phyloP scores from a whole-genome alignment of 2,113 vertebrate species.

The Grammomys dolichurus region DNA sequence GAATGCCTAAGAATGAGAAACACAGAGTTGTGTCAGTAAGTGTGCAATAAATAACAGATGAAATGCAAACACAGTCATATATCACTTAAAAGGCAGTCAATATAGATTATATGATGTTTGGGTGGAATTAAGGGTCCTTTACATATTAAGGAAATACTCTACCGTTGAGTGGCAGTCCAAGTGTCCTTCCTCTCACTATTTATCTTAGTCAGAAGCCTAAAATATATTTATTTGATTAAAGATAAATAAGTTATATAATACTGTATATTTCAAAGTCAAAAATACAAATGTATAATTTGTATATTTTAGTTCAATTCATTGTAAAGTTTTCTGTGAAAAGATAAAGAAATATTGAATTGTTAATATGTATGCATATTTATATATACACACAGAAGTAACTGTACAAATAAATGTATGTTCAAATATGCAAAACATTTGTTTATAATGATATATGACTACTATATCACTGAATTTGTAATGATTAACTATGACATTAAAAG shows the following conservation, averaged over 20 bases:
- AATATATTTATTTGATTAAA: conserved; percentile 6
- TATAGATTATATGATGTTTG: not conserved
- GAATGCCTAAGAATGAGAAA: not conserved
- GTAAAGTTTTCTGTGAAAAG: conserved; percentile 57
- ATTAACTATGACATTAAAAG: not conserved
- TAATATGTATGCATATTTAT: not conserved
- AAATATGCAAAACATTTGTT: not conserved
- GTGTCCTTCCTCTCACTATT: not conserved
- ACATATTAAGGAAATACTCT: not conserved
- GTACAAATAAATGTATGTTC: not conserved
- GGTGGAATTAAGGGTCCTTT: too few relatives aligned
- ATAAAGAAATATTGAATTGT: conserved; percentile 38
- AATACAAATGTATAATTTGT: conserved; percentile 54
- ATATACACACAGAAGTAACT: not conserved
- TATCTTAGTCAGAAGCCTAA: not conserved
- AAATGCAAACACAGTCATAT: conserved; percentile 36
- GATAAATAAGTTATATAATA: conserved; percentile 41
- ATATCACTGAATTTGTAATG: not conserved
- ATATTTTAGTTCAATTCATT: conserved; percentile 44
- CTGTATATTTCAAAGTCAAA: conserved; percentile 33
- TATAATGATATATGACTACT: not conserved
- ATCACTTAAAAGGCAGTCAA: not conserved
- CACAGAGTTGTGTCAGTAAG: not conserved
- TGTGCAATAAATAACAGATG: conserved; percentile 29
- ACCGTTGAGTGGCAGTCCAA: not conserved